Evolutionary conservation across 2,113 vertebrate genomes (phyloP).

Genomic region (Saguinus midas): DNA sequence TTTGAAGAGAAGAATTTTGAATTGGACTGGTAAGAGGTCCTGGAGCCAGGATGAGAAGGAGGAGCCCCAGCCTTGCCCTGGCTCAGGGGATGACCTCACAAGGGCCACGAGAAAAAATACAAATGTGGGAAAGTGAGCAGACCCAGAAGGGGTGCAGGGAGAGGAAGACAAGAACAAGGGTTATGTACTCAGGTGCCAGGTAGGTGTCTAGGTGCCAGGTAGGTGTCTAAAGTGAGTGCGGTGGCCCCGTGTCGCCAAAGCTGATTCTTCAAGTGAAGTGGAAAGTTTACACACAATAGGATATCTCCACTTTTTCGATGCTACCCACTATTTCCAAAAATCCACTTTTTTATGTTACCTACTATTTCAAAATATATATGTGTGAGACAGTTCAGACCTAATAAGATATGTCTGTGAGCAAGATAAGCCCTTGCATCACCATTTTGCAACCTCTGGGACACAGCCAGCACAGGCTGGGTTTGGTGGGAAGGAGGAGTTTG

Average conservation of each 20-base stretch:
- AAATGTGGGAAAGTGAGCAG: neutral
- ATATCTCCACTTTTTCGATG: neutral
- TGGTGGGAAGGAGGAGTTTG: neutral
- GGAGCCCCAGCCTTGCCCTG: neutral
- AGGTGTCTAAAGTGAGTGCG: neutral
- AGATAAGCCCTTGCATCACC: neutral
- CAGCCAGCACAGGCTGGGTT: neutral
- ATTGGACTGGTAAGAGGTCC: neutral
- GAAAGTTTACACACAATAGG: neutral
- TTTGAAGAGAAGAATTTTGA: neutral
- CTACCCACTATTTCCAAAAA: neutral
- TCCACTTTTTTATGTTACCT: neutral
- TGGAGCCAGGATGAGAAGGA: neutral
- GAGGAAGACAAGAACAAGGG: neutral
- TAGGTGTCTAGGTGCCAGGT: no score
- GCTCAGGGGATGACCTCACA: neutral
- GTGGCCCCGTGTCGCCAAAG: neutral
- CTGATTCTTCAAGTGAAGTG: neutral
- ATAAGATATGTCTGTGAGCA: neutral
- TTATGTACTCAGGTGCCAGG: accelerated
- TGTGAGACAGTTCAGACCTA: neutral
- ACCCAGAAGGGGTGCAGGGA: no score
- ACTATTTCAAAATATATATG: neutral
- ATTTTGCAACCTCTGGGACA: neutral
- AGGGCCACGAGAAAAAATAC: neutral